Percentiles rank a stretch among this genome's conserved stretches.
Evolutionary conservation across 92 coral and sea anemone genomes (phyloP).

Genomic region (Parazoanthus atlanticus): DNA sequence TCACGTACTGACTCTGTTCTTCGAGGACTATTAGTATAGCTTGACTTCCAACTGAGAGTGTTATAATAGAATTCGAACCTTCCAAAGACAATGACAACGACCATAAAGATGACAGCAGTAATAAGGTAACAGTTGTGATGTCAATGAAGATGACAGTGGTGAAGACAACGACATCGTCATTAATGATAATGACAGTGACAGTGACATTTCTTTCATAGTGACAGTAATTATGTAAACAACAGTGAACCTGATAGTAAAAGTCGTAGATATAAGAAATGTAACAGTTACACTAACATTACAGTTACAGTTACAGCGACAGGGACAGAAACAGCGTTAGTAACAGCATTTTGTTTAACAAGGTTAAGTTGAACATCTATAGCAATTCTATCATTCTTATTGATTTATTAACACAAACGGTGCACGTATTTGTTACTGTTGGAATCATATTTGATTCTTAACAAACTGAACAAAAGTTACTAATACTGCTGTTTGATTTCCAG

Average conservation of each 20-base stretch:
- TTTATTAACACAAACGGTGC: neutral
- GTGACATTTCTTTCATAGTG: neutral
- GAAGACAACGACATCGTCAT: neutral
- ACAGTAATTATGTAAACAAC: neutral
- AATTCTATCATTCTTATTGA: neutral
- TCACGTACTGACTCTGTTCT: neutral
- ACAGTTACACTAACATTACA: neutral
- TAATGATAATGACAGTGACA: neutral
- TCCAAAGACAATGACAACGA: no score
- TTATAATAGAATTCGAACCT: no score
- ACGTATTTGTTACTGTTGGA: neutral
- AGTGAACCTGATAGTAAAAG: neutral
- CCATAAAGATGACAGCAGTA: neutral
- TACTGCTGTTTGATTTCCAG: slow-evolving; percentile 46
- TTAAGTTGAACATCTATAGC: neutral
- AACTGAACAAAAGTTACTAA: neutral
- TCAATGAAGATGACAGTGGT: neutral
- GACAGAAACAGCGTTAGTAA: neutral
- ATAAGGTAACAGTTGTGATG: neutral
- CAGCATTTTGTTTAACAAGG: no score
- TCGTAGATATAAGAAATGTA: neutral
- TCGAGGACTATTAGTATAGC: neutral
- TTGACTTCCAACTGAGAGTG: neutral
- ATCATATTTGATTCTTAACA: neutral
- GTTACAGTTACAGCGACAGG: neutral